Evolutionary conservation across 2,888 invertebrate species (phyloP).

Genomic region (Andrena haemorrhoa): DNA sequence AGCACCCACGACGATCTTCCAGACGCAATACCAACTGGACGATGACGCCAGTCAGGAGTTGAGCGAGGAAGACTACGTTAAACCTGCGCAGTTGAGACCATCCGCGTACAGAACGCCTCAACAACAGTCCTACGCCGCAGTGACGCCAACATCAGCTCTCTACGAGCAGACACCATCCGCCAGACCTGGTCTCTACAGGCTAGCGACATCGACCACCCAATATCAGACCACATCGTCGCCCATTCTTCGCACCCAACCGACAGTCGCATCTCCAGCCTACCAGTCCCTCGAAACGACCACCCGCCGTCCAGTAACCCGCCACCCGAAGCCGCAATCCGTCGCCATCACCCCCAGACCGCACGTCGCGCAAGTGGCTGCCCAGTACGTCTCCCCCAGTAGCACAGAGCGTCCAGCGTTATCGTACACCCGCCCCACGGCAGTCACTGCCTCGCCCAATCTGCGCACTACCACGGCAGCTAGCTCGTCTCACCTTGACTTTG

Average conservation of each 20-base stretch:
- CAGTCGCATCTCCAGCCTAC: constrained; percentile 73
- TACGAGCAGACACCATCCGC: constrained; percentile 82
- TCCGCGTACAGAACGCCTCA: constrained; percentile 83
- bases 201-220: constrained; percentile 86
- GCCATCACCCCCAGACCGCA: constrained; percentile 87
- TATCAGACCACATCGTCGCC: constrained; percentile 88
- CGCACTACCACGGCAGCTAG: constrained; percentile 75
- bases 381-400: constrained; percentile 83
- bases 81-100: constrained; percentile 85
- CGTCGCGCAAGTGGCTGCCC: constrained; percentile 81
- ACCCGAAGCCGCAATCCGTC: constrained; percentile 82
- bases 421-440: constrained; percentile 79
- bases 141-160: constrained; percentile 77
- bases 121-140: constrained; percentile 80
- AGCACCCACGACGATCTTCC: constrained; percentile 89
- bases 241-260: constrained; percentile 77
- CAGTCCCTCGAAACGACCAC: constrained; percentile 80
- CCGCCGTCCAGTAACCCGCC: constrained; percentile 73
- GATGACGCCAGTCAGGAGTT: constrained; percentile 87
- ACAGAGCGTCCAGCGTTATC: constrained; percentile 82
- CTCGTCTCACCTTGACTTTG: constrained; percentile 87
- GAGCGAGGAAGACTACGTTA: constrained; percentile 87
- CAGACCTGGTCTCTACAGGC: constrained; percentile 87
- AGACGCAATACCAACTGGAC: constrained; percentile 88
- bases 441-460: constrained; percentile 80